phyloP scores from a whole-genome alignment of 2,888 invertebrate genomes.

The Drosophila siamana region DNA sequence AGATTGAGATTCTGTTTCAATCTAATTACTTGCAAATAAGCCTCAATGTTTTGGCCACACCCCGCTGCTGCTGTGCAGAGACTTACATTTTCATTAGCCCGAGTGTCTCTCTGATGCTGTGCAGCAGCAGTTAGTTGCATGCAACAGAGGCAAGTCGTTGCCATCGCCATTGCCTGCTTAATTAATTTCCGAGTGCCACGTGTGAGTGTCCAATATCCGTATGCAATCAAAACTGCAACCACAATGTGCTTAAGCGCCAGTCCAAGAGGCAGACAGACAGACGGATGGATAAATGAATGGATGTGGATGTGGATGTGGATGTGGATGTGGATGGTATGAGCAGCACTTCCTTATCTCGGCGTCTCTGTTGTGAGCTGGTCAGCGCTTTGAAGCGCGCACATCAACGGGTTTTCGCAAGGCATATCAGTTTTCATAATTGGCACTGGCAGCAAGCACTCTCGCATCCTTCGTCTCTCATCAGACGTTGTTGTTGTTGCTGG shows the following conservation, averaged over 20 bases:
- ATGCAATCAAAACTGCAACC: conserved; percentile 71
- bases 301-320: neutral
- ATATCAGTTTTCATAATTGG: conserved; percentile 82
- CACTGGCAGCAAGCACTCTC: conserved; percentile 69
- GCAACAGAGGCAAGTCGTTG: conserved; percentile 13
- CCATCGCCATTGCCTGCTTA: conserved; percentile 59
- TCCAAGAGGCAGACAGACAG: conserved; percentile 13
- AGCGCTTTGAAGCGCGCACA: conserved; percentile 75
- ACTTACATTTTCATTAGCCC: conserved; percentile 77
- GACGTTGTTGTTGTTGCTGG: conserved; percentile 60
- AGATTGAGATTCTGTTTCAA: conserved; percentile 43
- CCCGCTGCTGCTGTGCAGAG: conserved; percentile 25
- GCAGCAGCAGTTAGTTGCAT: conserved; percentile 22
- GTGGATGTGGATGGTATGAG: conserved; percentile 13
- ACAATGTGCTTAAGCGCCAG: conserved; percentile 67
- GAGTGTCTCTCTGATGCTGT: conserved; percentile 39
- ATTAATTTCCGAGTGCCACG: conserved; percentile 80
- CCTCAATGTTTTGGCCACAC: conserved; percentile 39
- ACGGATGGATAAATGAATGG: conserved; percentile 4
- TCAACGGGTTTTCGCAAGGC: conserved; percentile 79
- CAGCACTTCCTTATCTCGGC: conserved; percentile 51
- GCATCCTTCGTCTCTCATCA: conserved; percentile 42
- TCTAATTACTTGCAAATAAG: conserved; percentile 74
- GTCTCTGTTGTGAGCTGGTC: conserved; percentile 18
- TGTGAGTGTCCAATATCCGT: conserved; percentile 81